phyloP scores from a whole-genome alignment of 2,113 vertebrate species.

The Illadopsis cleaveri region DNA sequence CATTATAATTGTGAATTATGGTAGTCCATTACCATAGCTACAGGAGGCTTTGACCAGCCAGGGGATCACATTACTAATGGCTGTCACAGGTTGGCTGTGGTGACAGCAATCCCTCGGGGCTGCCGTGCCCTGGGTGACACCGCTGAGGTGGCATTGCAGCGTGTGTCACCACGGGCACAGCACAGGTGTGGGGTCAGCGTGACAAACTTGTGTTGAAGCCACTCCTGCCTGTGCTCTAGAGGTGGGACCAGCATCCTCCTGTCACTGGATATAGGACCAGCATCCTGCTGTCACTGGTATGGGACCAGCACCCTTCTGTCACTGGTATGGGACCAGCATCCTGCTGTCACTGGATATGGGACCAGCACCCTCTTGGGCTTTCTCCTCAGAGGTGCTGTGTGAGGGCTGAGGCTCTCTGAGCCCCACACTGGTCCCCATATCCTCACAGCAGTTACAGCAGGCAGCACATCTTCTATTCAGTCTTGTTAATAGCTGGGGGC shows the following conservation, averaged over 20 bases:
- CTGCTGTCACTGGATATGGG: rapidly evolving
- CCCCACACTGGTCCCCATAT: rapidly evolving
- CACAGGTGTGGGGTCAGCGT: rapidly evolving
- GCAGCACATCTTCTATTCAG: background rate
- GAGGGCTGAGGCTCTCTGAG: background rate
- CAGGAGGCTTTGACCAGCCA: conserved; percentile 25
- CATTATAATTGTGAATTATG: conserved; percentile 23
- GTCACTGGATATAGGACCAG: background rate
- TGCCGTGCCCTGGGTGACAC: background rate
- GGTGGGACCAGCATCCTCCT: background rate
- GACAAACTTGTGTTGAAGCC: background rate
- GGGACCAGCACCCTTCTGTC: background rate
- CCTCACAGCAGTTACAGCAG: background rate
- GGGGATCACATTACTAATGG: background rate
- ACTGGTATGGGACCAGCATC: too few relatives aligned
- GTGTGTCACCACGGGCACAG: rapidly evolving
- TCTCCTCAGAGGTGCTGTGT: background rate
- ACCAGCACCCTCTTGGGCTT: background rate
- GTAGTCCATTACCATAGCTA: conserved; percentile 38
- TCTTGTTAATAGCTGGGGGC: background rate
- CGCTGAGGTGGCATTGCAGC: rapidly evolving
- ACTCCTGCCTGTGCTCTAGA: background rate
- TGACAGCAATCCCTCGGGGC: background rate
- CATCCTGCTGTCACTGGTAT: rapidly evolving
- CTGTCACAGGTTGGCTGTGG: background rate